phyloP scores from a whole-genome alignment of 2,113 vertebrate species.

The Nothobranchius kuhntae region DNA sequence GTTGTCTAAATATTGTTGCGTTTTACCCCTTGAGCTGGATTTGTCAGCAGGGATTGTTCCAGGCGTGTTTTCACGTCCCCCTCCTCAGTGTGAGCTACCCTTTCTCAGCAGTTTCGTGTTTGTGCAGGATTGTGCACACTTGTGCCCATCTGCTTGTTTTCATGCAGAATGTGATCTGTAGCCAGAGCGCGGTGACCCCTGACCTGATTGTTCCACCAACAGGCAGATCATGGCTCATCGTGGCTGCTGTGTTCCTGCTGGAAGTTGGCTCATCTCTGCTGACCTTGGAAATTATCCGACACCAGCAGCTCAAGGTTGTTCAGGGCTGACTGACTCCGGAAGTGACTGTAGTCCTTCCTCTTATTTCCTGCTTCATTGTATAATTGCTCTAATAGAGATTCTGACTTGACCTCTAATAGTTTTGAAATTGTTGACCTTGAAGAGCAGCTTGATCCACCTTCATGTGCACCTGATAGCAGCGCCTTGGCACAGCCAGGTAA shows the following conservation, averaged over 20 bases:
- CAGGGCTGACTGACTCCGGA: conserved; percentile 14
- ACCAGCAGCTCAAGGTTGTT: conserved; percentile 53
- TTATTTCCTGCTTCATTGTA: background rate
- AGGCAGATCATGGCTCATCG: conserved; percentile 24
- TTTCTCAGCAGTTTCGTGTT: conserved; percentile 31
- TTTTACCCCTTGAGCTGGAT: conserved; percentile 65
- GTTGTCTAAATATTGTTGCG: conserved; percentile 77
- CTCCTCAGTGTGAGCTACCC: conserved; percentile 8
- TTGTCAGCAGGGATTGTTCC: conserved; percentile 70
- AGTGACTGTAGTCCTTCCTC: conserved; percentile 14
- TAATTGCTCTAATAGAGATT: background rate
- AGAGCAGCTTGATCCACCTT: conserved; percentile 23
- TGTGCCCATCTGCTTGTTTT: conserved; percentile 39
- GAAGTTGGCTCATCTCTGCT: conserved; percentile 10
- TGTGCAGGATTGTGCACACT: conserved; percentile 41
- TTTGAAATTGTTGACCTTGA: conserved; percentile 40
- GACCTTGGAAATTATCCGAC: conserved; percentile 48
- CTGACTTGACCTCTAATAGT: conserved; percentile 21
- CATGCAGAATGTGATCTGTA: conserved; percentile 26
- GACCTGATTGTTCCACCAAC: conserved; percentile 31
- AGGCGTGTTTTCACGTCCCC: conserved; percentile 56
- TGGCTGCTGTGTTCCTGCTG: background rate
- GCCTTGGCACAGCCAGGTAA: conserved; percentile 43
- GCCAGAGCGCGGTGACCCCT: conserved; percentile 31
- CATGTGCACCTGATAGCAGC: conserved; percentile 50